Evolutionary conservation across 2,888 invertebrate genomes (phyloP), one percentile per base, ranked within the genome.

Genomic region (Drosophila neoperkinsi): DNA sequence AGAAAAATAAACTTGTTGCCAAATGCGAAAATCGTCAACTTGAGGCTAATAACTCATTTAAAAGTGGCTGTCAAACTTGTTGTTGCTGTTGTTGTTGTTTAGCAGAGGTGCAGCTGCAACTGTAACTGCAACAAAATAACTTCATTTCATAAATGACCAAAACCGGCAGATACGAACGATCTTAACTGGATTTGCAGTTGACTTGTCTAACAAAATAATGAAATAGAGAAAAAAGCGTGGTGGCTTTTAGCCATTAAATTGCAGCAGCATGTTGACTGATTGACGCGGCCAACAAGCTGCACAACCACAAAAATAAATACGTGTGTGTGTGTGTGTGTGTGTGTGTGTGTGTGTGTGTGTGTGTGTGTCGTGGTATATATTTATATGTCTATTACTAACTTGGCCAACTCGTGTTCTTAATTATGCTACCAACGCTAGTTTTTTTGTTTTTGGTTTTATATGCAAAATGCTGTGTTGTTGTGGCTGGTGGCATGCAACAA

Each of bases 121-220:
- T 75, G 82, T 74, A 74, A 61, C 51, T 72, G 76, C 75, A 56
- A 43, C 88, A 88, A 91, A 91, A 91, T 91, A 91, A 92, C 92
- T 91, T 91, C 88, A 91, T 91, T 91, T 92, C 86, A 91, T 88
- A 91, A 92, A 91, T 92, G 91, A 91, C 91, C 80, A 92, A 74
- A 60, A 77, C 69, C 69, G 80, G 57, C 75, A 51, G 60, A 55
- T 50, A 10, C 46, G 52, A n/a, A 25, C 52, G 50, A 56, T 67
- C 62, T 62, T 59, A 34, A 51, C 43, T 68, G 51, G 33, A 67
- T 57, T 60, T 36, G 36, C 50, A 69, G 63, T 38, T 49, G 73
- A 60, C 74, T 78, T 69, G 79, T 59, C 79, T 65, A 36, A n/a
- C 28, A 57, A 65, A 60, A 33, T 25, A 43, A 18, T 18, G 25